Conservation (phyloP, 2,113 vertebrate genomes). For the Syngnathus typhle region DNA sequence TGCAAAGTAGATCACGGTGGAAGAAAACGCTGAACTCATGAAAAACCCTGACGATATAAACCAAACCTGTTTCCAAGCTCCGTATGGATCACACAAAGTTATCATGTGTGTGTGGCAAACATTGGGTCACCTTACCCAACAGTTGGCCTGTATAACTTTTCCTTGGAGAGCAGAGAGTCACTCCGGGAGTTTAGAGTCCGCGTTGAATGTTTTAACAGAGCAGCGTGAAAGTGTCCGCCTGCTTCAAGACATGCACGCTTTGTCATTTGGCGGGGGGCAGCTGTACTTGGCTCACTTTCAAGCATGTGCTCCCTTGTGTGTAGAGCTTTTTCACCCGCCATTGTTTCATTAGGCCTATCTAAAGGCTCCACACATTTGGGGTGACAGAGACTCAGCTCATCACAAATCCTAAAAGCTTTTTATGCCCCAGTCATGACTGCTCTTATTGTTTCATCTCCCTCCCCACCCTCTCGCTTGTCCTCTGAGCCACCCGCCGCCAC, state of each 20-base stretch:
- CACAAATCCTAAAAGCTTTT: conserved; percentile 50
- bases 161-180: conserved; percentile 3
- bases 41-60: too few species aligned
- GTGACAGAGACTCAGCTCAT: conserved; percentile 42
- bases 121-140: background rate
- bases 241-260: conserved; percentile 25
- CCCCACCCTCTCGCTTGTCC: background rate
- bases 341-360: conserved; percentile 41
- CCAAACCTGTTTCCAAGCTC: too few species aligned
- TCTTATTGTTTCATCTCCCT: conserved; percentile 32
- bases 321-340: conserved; percentile 9
- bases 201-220: conserved; percentile 22
- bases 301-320: background rate
- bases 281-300: background rate
- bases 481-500: conserved; percentile 1
- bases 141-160: background rate
- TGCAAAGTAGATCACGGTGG: too few species aligned
- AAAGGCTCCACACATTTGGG: conserved; percentile 44
- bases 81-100: too few species aligned
- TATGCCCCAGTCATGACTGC: conserved; percentile 17
- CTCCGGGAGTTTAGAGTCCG: conserved; percentile 7
- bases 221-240: conserved; percentile 20
- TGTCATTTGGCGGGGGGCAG: conserved; percentile 25
- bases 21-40: too few species aligned
- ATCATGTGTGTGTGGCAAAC: too few species aligned